These are phyloP conservation scores for Diabrotica undecimpunctata DNA, from an alignment of 1,140 invertebrate species.

Conservation along the genomic window DNA sequence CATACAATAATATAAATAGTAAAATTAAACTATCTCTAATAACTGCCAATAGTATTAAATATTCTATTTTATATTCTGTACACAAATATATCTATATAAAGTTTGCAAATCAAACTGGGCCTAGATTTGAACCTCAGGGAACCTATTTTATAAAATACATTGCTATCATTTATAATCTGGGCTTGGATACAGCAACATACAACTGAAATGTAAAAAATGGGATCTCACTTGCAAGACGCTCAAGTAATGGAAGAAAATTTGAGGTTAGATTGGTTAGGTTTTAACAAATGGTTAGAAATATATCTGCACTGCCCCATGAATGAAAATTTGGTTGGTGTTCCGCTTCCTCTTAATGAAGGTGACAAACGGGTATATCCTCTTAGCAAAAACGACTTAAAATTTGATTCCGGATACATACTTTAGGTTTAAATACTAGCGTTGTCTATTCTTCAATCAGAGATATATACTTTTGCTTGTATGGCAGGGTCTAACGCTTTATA, in stretches of 20 bases:
- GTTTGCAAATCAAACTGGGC: conserved; percentile 11
- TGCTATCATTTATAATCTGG: conserved; percentile 17
- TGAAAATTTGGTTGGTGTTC: conserved; percentile 33
- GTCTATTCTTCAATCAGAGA: too few relatives aligned
- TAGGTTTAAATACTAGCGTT: neutral
- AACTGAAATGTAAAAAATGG: conserved; percentile 4
- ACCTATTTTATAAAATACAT: conserved; percentile 13
- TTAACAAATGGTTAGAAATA: conserved; percentile 26
- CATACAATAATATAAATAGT: neutral
- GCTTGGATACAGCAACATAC: conserved; percentile 8
- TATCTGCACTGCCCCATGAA: conserved; percentile 35
- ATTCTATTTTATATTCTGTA: conserved; percentile 12
- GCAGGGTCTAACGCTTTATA: too few relatives aligned
- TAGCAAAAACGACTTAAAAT: neutral
- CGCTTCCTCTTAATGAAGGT: conserved; percentile 29
- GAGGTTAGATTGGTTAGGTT: conserved; percentile 18
- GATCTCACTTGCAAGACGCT: neutral
- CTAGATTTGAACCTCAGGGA: conserved; percentile 21
- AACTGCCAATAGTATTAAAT: conserved; percentile 16
- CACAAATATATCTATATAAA: neutral
- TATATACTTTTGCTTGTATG: too few relatives aligned
- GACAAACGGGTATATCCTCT: neutral
- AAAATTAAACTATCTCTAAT: conserved; percentile 6
- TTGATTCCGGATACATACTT: neutral
- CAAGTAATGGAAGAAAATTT: conserved; percentile 8